phyloP scores from a whole-genome alignment of 2,888 invertebrate genomes.

The Hymenopus coronatus region DNA sequence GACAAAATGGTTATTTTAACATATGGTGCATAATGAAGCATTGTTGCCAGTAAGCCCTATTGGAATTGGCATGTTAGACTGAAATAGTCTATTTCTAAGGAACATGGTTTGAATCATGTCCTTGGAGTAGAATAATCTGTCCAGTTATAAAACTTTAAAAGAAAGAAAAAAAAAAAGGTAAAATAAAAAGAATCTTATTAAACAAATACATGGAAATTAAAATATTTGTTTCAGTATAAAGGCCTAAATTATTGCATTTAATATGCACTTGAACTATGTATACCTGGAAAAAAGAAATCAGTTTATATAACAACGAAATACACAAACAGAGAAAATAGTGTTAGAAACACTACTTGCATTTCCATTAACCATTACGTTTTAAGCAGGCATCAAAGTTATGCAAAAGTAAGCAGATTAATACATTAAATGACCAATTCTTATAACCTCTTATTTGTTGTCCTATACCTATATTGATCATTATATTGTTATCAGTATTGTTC shows the following conservation, averaged over 20 bases:
- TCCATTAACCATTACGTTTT: neutral
- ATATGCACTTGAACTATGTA: neutral
- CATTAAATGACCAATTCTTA: neutral
- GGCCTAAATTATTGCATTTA: neutral
- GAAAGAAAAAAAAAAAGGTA: neutral
- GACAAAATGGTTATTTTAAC: neutral
- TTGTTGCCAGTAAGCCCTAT: neutral
- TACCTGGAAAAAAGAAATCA: neutral
- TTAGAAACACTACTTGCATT: neutral
- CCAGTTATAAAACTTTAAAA: neutral
- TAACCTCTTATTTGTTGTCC: conserved; percentile 2
- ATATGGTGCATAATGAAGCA: neutral
- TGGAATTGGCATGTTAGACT: neutral
- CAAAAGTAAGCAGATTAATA: neutral
- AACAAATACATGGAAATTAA: neutral
- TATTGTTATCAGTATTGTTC: neutral
- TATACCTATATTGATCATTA: neutral
- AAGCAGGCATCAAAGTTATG: neutral
- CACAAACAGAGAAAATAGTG: neutral
- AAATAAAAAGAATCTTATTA: neutral
- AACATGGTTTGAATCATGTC: neutral
- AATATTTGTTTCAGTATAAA: neutral
- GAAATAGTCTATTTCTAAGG: neutral
- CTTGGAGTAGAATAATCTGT: neutral
- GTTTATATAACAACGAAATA: neutral